phyloP scores from a whole-genome alignment of 2,113 vertebrate species.

The Panthera leo region DNA sequence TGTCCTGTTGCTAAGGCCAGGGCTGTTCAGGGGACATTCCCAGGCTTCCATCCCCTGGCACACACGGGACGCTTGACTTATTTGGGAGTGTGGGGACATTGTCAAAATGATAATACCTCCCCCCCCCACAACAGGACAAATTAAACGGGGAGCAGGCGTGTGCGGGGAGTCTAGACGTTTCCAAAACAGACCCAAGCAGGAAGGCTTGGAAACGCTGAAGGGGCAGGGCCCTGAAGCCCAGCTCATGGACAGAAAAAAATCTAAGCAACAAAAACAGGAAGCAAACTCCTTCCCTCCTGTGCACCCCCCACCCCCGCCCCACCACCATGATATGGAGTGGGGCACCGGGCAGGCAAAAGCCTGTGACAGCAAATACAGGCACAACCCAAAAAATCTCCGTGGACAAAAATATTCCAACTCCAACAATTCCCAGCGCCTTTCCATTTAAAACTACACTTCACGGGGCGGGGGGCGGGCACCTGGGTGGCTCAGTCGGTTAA shows the following conservation, averaged over 20 bases:
- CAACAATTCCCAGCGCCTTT: background rate
- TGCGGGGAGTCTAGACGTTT: background rate
- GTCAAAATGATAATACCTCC: too few relatives aligned
- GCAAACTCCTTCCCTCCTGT: background rate
- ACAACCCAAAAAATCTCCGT: background rate
- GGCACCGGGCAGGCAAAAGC: background rate
- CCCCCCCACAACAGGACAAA: background rate
- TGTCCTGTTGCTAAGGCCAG: slow-evolving; percentile 69
- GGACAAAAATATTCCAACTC: background rate
- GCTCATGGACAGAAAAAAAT: background rate
- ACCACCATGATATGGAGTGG: rapidly evolving
- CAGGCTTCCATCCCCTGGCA: rapidly evolving
- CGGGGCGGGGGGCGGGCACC: too few relatives aligned
- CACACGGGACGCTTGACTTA: background rate
- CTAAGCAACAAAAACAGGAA: background rate
- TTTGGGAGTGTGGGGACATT: background rate
- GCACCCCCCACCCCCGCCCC: rapidly evolving
- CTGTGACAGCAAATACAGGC: background rate
- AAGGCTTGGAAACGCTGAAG: background rate
- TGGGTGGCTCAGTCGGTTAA: too few relatives aligned
- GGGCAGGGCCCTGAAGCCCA: background rate
- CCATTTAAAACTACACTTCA: background rate
- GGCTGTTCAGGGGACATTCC: background rate
- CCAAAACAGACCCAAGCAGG: background rate
- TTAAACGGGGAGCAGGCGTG: background rate